Conservation (phyloP, 2,888 invertebrate species). For the Ceratothoa steindachneri region DNA sequence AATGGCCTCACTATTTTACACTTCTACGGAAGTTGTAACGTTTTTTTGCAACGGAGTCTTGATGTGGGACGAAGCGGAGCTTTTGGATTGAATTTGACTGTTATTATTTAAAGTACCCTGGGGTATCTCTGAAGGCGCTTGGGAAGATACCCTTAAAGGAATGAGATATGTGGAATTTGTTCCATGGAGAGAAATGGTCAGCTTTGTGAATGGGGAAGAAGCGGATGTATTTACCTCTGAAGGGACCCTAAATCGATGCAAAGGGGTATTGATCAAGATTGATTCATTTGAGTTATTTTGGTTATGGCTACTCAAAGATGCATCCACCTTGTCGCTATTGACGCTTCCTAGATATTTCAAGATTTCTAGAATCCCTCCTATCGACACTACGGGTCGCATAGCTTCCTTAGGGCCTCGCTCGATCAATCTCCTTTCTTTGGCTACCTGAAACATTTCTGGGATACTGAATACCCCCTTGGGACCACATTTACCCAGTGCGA, state of each 20-base stretch:
- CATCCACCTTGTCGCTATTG: not conserved
- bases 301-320: not conserved
- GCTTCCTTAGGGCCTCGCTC: not conserved
- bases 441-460: conserved; percentile 23
- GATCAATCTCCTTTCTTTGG: not conserved
- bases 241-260: not conserved
- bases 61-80: not conserved
- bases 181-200: not conserved
- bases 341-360: not conserved
- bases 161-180: not conserved
- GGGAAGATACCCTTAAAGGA: not conserved
- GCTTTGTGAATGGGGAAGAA: not conserved
- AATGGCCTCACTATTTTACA: too few species aligned
- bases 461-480: conserved; percentile 21
- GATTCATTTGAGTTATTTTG: not conserved
- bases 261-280: not conserved
- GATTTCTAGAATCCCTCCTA: not conserved
- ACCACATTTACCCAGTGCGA: conserved; percentile 31
- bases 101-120: not conserved
- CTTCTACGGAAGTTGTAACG: not conserved
- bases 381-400: not conserved
- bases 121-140: not conserved
- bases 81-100: not conserved
- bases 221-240: not conserved
- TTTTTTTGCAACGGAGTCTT: not conserved